These are phyloP conservation scores for Neotragus moschatus DNA, from an alignment of 2,113 vertebrate genomes.

Conservation along the genomic window DNA sequence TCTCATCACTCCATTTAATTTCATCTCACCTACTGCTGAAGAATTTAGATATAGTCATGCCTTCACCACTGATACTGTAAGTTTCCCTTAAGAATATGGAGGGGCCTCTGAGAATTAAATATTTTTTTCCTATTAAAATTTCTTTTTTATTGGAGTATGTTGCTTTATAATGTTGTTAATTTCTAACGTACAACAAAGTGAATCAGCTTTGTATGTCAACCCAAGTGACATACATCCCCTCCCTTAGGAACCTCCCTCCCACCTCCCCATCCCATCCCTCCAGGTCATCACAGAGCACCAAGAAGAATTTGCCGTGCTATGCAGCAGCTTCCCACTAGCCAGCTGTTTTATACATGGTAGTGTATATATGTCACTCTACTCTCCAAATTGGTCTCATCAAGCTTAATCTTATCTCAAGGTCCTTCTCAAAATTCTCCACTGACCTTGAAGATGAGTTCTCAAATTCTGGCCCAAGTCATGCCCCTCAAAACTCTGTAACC, in stretches of 20 bases:
- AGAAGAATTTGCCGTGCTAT: not conserved
- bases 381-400: not conserved
- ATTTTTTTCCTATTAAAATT: not conserved
- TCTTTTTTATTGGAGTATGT: not conserved
- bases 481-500: not conserved
- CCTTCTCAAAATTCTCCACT: not conserved
- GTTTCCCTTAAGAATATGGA: not conserved
- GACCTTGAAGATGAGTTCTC: not conserved
- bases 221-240: not conserved
- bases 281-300: not conserved
- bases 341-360: not conserved
- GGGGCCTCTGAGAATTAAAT: not conserved
- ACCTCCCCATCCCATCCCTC: not conserved
- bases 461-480: not conserved
- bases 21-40: not conserved
- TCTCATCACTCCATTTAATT: not conserved
- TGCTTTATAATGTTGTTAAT: not conserved
- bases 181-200: not conserved
- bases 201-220: not conserved
- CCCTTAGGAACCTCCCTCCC: not conserved
- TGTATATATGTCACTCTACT: not conserved
- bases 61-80: not conserved
- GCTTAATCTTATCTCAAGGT: not conserved
- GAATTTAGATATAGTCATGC: not conserved
- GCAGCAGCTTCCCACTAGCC: not conserved